Conservation (phyloP, 2,888 invertebrate genomes). For the Pinctada fucata region DNA sequence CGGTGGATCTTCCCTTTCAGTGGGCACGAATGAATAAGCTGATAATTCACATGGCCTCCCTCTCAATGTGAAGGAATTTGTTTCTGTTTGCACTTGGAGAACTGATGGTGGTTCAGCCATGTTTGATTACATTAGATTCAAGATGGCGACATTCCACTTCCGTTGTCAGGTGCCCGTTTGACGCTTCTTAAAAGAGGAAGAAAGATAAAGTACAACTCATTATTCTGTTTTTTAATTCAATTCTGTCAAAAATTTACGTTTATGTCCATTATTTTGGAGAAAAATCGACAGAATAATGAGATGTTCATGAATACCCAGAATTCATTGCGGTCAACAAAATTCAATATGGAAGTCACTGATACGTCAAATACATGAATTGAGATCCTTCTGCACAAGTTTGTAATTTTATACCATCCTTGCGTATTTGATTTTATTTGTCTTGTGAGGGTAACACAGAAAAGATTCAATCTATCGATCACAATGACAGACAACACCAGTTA, state of each 20-base stretch:
- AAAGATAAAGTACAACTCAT: too few relatives aligned
- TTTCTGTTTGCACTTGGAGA: conserved; percentile 65
- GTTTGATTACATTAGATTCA: conserved; percentile 29
- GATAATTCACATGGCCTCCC: conserved; percentile 76
- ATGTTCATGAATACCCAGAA: conserved; percentile 34
- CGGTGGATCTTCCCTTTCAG: conserved; percentile 62
- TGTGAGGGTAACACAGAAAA: too few relatives aligned
- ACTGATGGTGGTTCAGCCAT: conserved; percentile 48
- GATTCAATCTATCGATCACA: too few relatives aligned
- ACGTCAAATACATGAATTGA: too few relatives aligned
- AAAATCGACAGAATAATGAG: too few relatives aligned
- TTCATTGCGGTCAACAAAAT: conserved; percentile 39
- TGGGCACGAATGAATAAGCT: conserved; percentile 74
- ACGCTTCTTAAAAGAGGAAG: not conserved
- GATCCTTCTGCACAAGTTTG: too few relatives aligned
- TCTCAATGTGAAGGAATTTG: conserved; percentile 67
- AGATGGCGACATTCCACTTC: conserved; percentile 49
- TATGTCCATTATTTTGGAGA: too few relatives aligned
- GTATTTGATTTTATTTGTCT: too few relatives aligned
- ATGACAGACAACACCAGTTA: too few relatives aligned
- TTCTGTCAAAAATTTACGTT: too few relatives aligned
- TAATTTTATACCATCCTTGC: too few relatives aligned
- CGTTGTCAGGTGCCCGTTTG: conserved; percentile 55
- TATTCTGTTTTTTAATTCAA: too few relatives aligned
- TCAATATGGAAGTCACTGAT: conserved; percentile 47